A percentile compares a stretch with the other conserved stretches of the same genome.
Evolutionary conservation across 2,797 vertebrate species (phyloP).

Genomic region (Streptopelia turtur): DNA sequence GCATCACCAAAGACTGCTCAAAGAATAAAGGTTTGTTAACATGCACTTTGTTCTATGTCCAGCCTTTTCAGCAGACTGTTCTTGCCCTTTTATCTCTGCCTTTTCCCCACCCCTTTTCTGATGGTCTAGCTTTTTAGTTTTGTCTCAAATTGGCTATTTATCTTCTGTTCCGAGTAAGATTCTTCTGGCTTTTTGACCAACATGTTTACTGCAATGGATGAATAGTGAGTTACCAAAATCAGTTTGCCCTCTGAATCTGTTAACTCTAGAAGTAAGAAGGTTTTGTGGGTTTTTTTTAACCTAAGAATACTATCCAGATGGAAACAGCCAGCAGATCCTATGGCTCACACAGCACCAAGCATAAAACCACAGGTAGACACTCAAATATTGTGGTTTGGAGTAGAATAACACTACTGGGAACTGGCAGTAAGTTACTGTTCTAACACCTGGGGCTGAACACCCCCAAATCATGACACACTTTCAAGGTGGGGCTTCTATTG

Average conservation of each 20-base stretch:
- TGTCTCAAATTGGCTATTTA: conserved; percentile 34
- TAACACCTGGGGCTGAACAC: background rate
- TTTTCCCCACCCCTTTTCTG: conserved; percentile 17
- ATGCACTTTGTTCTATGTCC: background rate
- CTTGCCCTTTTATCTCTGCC: conserved; percentile 46
- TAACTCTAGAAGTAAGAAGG: background rate
- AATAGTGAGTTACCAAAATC: background rate
- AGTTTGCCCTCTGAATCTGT: background rate
- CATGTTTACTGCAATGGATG: background rate
- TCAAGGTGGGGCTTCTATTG: background rate
- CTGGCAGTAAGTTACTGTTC: background rate
- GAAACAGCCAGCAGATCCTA: background rate
- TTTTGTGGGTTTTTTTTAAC: background rate
- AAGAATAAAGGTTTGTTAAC: conserved; percentile 27
- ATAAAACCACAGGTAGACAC: background rate
- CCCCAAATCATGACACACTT: background rate
- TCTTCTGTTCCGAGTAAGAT: background rate
- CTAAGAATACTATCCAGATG: conserved; percentile 9
- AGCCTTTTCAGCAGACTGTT: conserved; percentile 17
- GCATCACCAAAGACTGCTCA: background rate
- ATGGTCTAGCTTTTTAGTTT: conserved; percentile 38
- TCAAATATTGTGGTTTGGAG: background rate
- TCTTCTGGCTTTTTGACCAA: conserved; percentile 19
- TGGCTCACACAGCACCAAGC: background rate
- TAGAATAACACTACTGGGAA: background rate